A percentile compares a stretch with the other conserved stretches of the same genome.
Evolutionary conservation across 1,140 invertebrate genomes (phyloP).

Genomic region (Pantala flavescens): DNA sequence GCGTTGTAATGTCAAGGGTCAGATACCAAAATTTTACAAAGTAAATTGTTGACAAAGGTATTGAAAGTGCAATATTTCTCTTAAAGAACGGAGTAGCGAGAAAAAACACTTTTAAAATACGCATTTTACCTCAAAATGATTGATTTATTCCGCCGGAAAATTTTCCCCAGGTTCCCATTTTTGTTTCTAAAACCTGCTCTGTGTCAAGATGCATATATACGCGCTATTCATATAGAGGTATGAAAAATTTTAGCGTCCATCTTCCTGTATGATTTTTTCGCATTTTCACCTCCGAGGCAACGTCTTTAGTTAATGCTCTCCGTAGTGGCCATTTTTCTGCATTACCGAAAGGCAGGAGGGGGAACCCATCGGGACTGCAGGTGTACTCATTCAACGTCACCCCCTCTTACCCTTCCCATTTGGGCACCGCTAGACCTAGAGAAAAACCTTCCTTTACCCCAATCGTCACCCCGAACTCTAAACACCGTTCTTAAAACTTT

Average conservation of each 20-base stretch:
- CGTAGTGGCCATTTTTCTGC: background rate
- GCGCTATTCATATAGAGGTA: background rate
- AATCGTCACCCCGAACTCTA: background rate
- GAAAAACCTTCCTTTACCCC: background rate
- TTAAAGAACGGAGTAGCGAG: too few species aligned
- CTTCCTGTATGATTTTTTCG: background rate
- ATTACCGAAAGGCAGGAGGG: background rate
- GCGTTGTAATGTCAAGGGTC: too few species aligned
- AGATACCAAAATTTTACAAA: too few species aligned
- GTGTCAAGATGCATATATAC: background rate
- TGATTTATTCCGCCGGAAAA: too few species aligned
- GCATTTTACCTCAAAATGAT: too few species aligned
- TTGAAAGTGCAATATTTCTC: too few species aligned
- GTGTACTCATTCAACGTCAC: constrained; percentile 1
- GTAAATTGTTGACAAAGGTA: too few species aligned
- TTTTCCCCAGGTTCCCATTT: too few species aligned
- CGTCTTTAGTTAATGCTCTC: constrained; percentile 9
- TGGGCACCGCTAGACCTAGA: background rate
- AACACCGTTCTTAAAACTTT: background rate
- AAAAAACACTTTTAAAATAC: too few species aligned
- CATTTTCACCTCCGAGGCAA: background rate
- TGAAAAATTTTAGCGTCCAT: constrained; percentile 3
- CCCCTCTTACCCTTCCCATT: background rate
- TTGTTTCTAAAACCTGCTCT: too few species aligned
- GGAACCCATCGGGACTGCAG: constrained; percentile 1